Base-by-base conservation (phyloP, 2,797 vertebrate species). In the Gadopsis marmoratus region DNA sequence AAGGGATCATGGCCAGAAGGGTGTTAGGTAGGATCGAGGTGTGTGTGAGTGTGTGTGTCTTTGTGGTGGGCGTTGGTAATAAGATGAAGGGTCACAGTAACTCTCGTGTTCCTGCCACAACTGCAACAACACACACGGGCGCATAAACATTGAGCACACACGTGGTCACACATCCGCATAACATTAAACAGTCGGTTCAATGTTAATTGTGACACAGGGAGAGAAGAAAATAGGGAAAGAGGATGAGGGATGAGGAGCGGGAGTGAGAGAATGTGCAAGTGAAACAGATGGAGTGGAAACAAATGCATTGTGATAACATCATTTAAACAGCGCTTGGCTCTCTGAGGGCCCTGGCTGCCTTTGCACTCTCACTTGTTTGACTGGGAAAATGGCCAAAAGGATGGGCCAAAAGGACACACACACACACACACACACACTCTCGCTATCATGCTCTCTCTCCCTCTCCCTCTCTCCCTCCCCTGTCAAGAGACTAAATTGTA, bases 401-500 rank as follows among this genome's bases (percentile, higher is more conserved):
- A 87, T 65, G 47, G 64, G 86, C 88, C 80, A 87, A 87, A 71
- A 76, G 82, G 74, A 91, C 78, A 76, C 55, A 2, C 78, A 11
- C 26, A 26, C 26, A 26, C 26, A 26, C 26, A 26, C 26, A 26
- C 26, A 26, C 26, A 26, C 26, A 26, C 26, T 26, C 26, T 26
- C 26, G 26, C 26, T 26, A 26, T 26, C 26, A 26, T n/a, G 65
- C n/a, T 23, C 67, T 48, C 66, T 31, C 54, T n/a, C 43, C 5
- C 75, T 21, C 8, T 26, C 50, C 16, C 51, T 61, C 71, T 14
- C 60, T 62, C 69, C 13, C 69, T 76, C 50, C 62, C 48, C 76
- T 87, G 89, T 88, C 87, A 91, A 79, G 56, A 82, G 71, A 85
- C 86, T 86, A 91, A 92, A 91, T 89, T 89, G 89, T 88, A 85